A percentile compares a stretch with the other conserved stretches of the same genome.
phyloP scores from a whole-genome alignment of 2,888 invertebrate species.

The Muscina levida region DNA sequence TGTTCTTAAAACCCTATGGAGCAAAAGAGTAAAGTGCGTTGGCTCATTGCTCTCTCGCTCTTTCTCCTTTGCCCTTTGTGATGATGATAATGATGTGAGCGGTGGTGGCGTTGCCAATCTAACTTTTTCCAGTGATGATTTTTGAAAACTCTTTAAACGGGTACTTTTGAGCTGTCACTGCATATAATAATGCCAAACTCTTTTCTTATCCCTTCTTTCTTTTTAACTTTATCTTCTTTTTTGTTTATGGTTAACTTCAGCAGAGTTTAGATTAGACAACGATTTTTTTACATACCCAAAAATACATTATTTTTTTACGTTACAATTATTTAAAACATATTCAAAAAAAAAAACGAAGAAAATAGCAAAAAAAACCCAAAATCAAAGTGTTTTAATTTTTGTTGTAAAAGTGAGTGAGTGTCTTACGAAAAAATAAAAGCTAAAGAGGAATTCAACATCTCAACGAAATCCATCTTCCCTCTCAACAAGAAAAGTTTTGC shows the following conservation, averaged over 20 bases:
- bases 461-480: background rate
- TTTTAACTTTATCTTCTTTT: conserved; percentile 35
- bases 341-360: conserved; percentile 35
- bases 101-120: too few species aligned
- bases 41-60: background rate
- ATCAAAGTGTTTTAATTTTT: conserved; percentile 45
- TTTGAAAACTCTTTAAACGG: too few species aligned
- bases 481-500: background rate
- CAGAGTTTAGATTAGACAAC: conserved; percentile 65
- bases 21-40: conserved; percentile 24
- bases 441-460: conserved; percentile 22
- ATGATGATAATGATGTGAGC: too few species aligned
- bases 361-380: conserved; percentile 35
- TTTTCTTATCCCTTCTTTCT: too few species aligned
- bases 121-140: too few species aligned
- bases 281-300: conserved; percentile 53
- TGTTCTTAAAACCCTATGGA: background rate
- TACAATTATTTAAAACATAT: conserved; percentile 45
- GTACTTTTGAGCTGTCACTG: background rate
- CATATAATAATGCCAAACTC: background rate
- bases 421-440: conserved; percentile 33
- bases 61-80: conserved; percentile 12
- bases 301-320: conserved; percentile 56
- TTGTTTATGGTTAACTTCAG: conserved; percentile 33
- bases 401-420: conserved; percentile 33